Evolutionary conservation across 2,113 vertebrate species (phyloP).

Genomic region (Manacus vitellinus): DNA sequence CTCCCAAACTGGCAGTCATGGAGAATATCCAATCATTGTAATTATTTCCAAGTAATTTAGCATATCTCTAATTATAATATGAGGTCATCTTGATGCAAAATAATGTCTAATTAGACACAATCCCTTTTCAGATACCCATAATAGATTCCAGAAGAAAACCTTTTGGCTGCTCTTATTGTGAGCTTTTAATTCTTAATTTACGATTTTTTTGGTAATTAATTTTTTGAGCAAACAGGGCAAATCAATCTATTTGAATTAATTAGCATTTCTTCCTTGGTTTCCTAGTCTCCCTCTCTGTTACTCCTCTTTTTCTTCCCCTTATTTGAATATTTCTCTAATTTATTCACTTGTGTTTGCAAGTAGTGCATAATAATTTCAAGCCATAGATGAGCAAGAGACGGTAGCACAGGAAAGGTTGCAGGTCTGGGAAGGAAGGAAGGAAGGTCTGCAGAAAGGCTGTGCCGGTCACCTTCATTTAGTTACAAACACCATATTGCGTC

Average conservation of each 20-base stretch:
- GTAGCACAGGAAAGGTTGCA: background rate
- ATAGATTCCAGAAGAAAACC: constrained; percentile 47
- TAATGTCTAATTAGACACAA: constrained; percentile 58
- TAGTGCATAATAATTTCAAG: background rate
- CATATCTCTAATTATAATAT: constrained; percentile 52
- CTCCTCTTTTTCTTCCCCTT: background rate
- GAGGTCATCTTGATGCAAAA: constrained; percentile 67
- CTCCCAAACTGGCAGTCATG: constrained; percentile 3
- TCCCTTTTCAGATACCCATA: constrained; percentile 42
- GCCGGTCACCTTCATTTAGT: background rate
- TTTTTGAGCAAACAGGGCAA: constrained; percentile 51
- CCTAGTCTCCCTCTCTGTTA: background rate
- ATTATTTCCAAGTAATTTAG: constrained; percentile 63
- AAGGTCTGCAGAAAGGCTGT: background rate
- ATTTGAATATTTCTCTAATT: constrained; percentile 52
- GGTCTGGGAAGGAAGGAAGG: background rate
- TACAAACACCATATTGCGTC: background rate
- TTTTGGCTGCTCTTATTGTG: constrained; percentile 43
- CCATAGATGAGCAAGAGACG: background rate
- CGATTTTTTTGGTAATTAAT: constrained; percentile 11
- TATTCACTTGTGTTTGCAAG: constrained; percentile 56
- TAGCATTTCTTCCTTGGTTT: constrained; percentile 51
- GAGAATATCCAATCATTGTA: constrained; percentile 3
- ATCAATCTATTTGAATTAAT: constrained; percentile 63
- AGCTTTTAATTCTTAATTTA: constrained; percentile 51